phyloP scores from a whole-genome alignment of 2,888 invertebrate genomes.

The Hirtodrosophila cameraria region DNA sequence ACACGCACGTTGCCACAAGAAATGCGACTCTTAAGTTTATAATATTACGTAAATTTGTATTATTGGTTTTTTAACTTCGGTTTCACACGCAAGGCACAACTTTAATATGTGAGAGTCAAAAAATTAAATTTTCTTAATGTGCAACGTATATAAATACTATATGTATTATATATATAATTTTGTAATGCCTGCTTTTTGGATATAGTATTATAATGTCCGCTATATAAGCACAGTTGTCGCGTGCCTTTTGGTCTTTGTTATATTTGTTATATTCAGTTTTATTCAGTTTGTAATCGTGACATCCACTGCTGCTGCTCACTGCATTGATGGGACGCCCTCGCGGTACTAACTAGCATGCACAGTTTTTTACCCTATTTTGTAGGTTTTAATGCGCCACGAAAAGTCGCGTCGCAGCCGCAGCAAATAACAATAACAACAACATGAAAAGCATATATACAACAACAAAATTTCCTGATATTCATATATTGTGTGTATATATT shows the following conservation, averaged over 20 bases:
- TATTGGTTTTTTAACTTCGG: constrained; percentile 12
- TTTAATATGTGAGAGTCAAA: not conserved
- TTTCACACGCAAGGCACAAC: constrained; percentile 6
- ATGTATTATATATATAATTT: not conserved
- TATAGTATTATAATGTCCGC: constrained; percentile 8
- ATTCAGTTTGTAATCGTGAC: constrained; percentile 1
- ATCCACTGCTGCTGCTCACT: constrained; percentile 16
- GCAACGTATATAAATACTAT: not conserved
- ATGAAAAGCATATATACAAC: constrained; percentile 13
- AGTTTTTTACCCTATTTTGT: constrained; percentile 77
- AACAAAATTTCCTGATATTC: constrained; percentile 40
- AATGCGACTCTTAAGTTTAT: constrained; percentile 10
- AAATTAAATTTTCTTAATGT: not conserved
- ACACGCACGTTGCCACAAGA: constrained; percentile 36
- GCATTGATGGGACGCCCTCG: constrained; percentile 64
- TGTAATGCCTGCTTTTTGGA: not conserved
- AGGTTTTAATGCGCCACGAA: constrained; percentile 62
- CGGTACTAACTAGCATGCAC: constrained; percentile 73
- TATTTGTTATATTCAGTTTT: constrained; percentile 8
- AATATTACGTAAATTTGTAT: constrained; percentile 58
- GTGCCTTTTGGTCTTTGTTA: constrained; percentile 44
- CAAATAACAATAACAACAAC: constrained; percentile 29
- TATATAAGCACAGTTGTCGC: constrained; percentile 28
- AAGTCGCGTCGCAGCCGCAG: constrained; percentile 50
- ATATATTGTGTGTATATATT: constrained; percentile 4